phyloP scores from a whole-genome alignment of 2,797 vertebrate genomes.

The Sciaenops ocellatus region DNA sequence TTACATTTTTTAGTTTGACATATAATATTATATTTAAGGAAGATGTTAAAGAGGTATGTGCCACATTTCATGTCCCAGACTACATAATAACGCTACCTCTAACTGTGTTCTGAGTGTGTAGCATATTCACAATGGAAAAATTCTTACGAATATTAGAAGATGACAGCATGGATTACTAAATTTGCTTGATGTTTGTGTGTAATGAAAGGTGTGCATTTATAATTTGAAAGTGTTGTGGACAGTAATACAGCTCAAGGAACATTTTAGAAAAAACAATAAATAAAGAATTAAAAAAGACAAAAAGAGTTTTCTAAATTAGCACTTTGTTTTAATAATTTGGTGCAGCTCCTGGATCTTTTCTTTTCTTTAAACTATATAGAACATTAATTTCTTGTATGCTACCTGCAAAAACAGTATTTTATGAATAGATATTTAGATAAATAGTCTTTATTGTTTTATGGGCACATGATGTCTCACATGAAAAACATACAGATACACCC shows the following conservation, averaged over 20 bases:
- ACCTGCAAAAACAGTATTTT: background rate
- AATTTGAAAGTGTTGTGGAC: background rate
- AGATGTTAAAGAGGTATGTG: background rate
- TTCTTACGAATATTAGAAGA: background rate
- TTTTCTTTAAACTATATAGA: background rate
- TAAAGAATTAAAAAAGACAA: background rate
- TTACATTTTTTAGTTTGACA: background rate
- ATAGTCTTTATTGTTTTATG: background rate
- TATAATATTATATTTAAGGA: background rate
- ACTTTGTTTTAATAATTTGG: too few species aligned
- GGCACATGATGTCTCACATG: background rate
- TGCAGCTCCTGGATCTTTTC: background rate
- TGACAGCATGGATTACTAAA: background rate
- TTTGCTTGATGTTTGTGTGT: background rate
- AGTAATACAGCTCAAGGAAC: background rate
- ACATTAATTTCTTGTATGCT: background rate
- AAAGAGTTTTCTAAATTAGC: too few species aligned
- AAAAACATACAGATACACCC: background rate
- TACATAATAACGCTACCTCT: background rate
- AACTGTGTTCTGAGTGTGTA: background rate
- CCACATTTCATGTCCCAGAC: background rate
- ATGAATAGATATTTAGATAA: background rate
- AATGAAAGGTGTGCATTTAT: background rate
- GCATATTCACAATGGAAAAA: too few species aligned
- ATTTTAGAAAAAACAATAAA: background rate